Percentiles rank a stretch among this genome's conserved stretches.
Conservation (phyloP, 2,888 invertebrate species). For the Epiperipatus broadwayi region DNA sequence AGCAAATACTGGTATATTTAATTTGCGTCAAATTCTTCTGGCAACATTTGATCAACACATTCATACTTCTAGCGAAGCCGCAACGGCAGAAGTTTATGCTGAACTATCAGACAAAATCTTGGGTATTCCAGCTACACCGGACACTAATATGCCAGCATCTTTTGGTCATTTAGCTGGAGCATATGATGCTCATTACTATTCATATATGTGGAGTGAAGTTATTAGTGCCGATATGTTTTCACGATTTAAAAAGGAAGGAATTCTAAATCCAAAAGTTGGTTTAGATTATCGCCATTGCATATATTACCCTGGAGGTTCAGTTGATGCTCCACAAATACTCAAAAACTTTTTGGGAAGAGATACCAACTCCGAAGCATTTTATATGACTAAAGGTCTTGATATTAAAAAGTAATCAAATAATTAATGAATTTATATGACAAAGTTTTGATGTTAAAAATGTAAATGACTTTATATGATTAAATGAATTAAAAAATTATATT, state of each 20-base stretch:
- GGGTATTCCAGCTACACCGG: conserved; percentile 28
- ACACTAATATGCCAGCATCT: conserved; percentile 33
- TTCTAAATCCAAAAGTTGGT: conserved; percentile 30
- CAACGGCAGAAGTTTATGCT: conserved; percentile 26
- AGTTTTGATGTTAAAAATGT: no score
- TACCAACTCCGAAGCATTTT: conserved; percentile 32
- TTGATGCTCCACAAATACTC: conserved; percentile 32
- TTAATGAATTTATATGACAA: no score
- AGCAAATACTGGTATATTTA: conserved; percentile 33
- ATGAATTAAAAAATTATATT: no score
- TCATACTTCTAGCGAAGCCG: conserved; percentile 28
- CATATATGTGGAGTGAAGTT: conserved; percentile 36
- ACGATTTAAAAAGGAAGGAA: conserved; percentile 30
- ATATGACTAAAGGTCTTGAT: conserved; percentile 33
- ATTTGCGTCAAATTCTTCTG: conserved; percentile 32
- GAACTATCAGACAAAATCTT: conserved; percentile 27
- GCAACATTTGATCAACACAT: conserved; percentile 33
- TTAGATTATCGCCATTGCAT: conserved; percentile 30
- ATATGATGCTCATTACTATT: conserved; percentile 36
- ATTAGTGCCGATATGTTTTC: conserved; percentile 36
- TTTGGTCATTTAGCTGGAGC: conserved; percentile 34
- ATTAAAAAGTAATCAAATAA: no score
- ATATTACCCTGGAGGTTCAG: conserved; percentile 31
- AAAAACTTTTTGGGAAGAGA: conserved; percentile 32
- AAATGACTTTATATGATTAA: no score